These are phyloP conservation scores for Mus caroli DNA, from an alignment of 2,797 vertebrate genomes.

Conservation along the genomic window DNA sequence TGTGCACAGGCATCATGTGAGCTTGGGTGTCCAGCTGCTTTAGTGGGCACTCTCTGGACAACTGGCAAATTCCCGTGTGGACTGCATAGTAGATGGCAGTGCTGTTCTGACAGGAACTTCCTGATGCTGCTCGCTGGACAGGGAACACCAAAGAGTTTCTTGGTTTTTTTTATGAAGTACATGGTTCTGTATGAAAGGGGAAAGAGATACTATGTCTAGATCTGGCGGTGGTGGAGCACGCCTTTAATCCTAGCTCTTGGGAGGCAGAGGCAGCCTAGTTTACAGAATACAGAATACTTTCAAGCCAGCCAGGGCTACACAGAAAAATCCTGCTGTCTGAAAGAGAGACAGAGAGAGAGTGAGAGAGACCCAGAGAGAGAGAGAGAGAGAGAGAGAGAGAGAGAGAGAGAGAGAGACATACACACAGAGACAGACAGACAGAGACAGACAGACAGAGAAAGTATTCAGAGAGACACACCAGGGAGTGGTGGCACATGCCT, in stretches of 20 bases:
- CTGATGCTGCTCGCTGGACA: not conserved
- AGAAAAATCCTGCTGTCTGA: not conserved
- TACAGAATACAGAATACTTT: too few species aligned
- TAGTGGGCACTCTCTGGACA: not conserved
- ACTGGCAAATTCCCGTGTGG: accelerated
- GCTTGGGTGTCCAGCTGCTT: not conserved
- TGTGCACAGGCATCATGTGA: not conserved
- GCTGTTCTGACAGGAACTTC: not conserved
- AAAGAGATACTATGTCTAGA: not conserved
- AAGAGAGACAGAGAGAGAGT: too few species aligned
- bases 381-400: not conserved
- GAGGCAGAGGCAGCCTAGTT: not conserved
- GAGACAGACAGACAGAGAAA: too few species aligned
- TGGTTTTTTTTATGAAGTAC: not conserved
- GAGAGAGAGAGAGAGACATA: accelerated
- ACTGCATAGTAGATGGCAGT: not conserved
- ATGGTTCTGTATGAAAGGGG: not conserved
- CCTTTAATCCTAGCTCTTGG: not conserved
- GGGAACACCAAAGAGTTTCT: not conserved
- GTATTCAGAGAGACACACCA: not conserved
- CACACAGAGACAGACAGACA: accelerated
- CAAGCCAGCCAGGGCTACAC: not conserved
- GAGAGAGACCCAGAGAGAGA: accelerated
- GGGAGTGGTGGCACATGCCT: not conserved
- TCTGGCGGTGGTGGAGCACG: not conserved